Base-by-base conservation (phyloP, 2,888 invertebrate genomes). In the Brenthis ino region DNA sequence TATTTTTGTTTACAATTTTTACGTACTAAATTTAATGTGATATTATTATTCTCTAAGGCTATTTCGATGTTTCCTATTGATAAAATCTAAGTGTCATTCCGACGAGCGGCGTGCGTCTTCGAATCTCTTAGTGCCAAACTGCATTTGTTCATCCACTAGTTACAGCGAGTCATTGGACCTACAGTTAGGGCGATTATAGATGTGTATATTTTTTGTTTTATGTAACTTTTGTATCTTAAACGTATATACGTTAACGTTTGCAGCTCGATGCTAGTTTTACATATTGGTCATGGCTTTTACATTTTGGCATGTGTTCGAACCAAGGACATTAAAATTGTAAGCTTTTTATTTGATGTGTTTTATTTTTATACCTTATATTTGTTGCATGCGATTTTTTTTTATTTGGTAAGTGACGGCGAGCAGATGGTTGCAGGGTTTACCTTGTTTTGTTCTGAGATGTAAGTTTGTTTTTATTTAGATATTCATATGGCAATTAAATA, bases 101-200 rank as follows among this genome's bases (percentile, higher is more conserved):
- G 85, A 77, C 74, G 73, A 74, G 72, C 72, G 77, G 71, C 70
- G 37, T 75, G 77, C 58, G 43, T 48, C 57, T 73, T 72, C 76
- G 89, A 89, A 91, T 91, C 89, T 91, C 90, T 86, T 83, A 81
- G 91, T 92, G 92, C 92, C 92, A 92, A 91, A 88, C 84, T 81
- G 83, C 85, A 85, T 88, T 86, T 54, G 53, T 85, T 81, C 69
- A 70, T 67, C 79, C 82, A 82, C 82, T 83, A 80, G n/a, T 3
- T 6, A n/a, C 28, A 50, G 48, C 28, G 28, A 28, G 28, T n/a
- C n/a, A 28, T 14, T 54, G 24, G n/a, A 14, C 51, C 51, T n/a
- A 8, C n/a, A n/a, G 20, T 24, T 33, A 56, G 33, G 57, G 57
- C 37, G 33, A n/a, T n/a, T 57, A 57, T 16, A 68, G 82, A 76